Base-by-base conservation (phyloP, 2,888 invertebrate genomes). In the Protophormia terraenovae region DNA sequence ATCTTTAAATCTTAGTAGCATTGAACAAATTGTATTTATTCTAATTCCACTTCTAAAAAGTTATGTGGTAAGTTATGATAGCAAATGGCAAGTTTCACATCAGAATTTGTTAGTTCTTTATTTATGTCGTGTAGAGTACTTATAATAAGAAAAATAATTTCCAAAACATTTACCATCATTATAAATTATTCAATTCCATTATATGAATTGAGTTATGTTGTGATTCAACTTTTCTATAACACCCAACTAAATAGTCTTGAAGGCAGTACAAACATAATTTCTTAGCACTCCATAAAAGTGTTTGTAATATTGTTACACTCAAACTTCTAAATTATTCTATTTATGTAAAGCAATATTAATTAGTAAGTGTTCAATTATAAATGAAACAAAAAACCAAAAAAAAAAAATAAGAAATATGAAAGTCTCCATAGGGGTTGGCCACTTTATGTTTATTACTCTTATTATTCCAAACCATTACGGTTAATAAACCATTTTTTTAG, bases 291-390 rank as follows among this genome's bases (percentile, higher is more conserved):
- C 50, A 50, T 50, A 22, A n/a, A 50, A 50, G 19, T 50, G 10
- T 19, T 22, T 50, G 22, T 22, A 1, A 14, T 22, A 7, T 16
- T 62, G 38, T 38, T n/a, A 45, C 41, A 8, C 1, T 19, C 16
- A 10, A 14, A 47, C 47, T 47, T 47, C 47, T 8, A 12, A 47
- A 7, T 2, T 47, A 53, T 24, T 53, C 5, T 24, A 14, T 55
- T 27, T n/a, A 55, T 27, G 12, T 7, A 6, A 14, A n/a, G 32
- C 4, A 35, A 50, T 12, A 35, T 16, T 64, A 64, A 75, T 64
- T 38, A 53, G 8, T 53, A 29, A 64, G 38, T 41, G 38, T 53
- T 76, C 53, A 76, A 64, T 64, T 38, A 38, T 41, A 53, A 75
- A 22, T 4, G 50, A 6, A 6, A 3, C 10, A 32, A 32, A 8